Evolutionary conservation across 2,113 vertebrate species (phyloP), one percentile per base, ranked within the genome.

Genomic region (Gobio gobio): DNA sequence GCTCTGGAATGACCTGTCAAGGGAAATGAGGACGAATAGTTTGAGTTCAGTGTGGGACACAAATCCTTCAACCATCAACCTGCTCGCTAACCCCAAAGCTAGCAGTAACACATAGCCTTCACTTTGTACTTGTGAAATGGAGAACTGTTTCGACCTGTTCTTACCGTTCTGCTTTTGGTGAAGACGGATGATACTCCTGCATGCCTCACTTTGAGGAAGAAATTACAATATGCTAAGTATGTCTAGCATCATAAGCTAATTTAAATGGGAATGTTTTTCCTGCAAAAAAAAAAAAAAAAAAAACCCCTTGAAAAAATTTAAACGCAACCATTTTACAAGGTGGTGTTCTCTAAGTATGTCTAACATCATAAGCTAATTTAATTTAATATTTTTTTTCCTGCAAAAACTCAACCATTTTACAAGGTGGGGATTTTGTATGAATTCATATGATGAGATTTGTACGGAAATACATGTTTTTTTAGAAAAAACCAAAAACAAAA

Each of bases 21-120:
- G 90, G 85, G 84, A 93, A 94, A 95, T 94, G 93, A 95, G 93
- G 90, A 95, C 78, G 87, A 93, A 94, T 94, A 92, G 93, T 93
- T 93, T 83, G 84, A 89, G 87, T 90, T 86, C 89, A 90, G 88
- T 85, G 76, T 75, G 84, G 90, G 87, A 93, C 91, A 90, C 87
- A 85, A 93, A 92, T 85, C 89, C 90, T 92, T 94, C 91, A 93
- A 93, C 90, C 92, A 91, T 93, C 93, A 92, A 93, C 90, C 68
- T 80, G 63, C 86, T 83, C 8, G 26, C 84, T 78, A 83, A 83
- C 81, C 47, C 87, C 49, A 47, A 80, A 73, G 45, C 29, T n/a
- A 40, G 58, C 58, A 43, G 43, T 26, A 64, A 33, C 83, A 70
- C 54, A 74, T 49, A 74, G 61, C 72, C 5, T 45, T 54, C 82